Percentiles rank a stretch among this genome's conserved stretches.
Conservation (phyloP, 2,797 vertebrate species). For the Psittacula echo region DNA sequence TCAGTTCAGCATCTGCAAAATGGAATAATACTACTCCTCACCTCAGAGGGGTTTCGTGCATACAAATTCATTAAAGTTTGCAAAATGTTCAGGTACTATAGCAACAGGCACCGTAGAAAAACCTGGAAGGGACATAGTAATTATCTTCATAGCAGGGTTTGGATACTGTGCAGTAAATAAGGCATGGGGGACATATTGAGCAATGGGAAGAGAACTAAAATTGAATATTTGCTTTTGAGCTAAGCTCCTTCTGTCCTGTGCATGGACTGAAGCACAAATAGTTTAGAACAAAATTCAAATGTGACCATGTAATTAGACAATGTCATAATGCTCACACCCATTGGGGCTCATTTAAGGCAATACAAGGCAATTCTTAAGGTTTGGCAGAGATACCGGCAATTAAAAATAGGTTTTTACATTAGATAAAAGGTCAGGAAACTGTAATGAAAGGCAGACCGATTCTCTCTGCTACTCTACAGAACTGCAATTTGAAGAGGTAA, state of each 20-base stretch:
- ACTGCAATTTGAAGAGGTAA: conserved; percentile 55
- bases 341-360: conserved; percentile 39
- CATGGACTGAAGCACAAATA: conserved; percentile 46
- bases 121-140: conserved; percentile 53
- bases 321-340: conserved; percentile 43
- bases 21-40: background rate
- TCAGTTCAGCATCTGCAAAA: conserved; percentile 16
- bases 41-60: background rate
- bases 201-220: conserved; percentile 52
- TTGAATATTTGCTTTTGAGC: conserved; percentile 55
- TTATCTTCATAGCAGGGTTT: conserved; percentile 56
- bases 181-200: conserved; percentile 59
- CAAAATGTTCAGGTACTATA: conserved; percentile 54
- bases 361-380: conserved; percentile 52
- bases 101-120: conserved; percentile 43
- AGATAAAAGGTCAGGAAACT: conserved; percentile 64
- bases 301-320: conserved; percentile 43
- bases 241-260: conserved; percentile 61
- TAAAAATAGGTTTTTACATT: conserved; percentile 58
- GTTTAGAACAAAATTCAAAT: conserved; percentile 55
- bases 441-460: conserved; percentile 45
- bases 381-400: conserved; percentile 58
- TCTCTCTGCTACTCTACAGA: conserved; percentile 52
- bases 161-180: conserved; percentile 53
- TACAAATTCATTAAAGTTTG: conserved; percentile 63